These are phyloP conservation scores for Bothrops jararaca DNA, from an alignment of 2,113 vertebrate species.

Conservation along the genomic window DNA sequence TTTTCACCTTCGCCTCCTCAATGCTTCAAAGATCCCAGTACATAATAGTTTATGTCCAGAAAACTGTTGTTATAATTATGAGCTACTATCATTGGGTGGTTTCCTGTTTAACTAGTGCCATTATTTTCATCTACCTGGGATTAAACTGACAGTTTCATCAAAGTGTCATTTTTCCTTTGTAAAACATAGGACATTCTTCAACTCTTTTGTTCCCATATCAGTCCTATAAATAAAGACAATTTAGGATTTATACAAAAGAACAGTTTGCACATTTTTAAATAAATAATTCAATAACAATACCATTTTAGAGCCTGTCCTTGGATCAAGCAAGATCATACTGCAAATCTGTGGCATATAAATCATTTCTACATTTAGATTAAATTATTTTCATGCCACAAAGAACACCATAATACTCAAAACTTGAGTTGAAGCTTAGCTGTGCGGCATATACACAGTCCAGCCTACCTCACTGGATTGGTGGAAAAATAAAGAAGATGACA, in stretches of 20 bases:
- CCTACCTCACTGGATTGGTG: background rate
- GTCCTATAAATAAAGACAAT: background rate
- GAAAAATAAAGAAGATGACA: background rate
- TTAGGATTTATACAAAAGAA: background rate
- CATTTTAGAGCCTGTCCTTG: background rate
- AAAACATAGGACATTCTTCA: background rate
- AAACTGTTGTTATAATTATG: background rate
- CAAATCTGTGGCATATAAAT: background rate
- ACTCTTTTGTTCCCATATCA: background rate
- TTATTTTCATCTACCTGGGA: background rate
- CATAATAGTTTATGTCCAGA: background rate
- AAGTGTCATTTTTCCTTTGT: background rate
- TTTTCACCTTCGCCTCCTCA: too few species aligned
- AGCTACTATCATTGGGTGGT: background rate
- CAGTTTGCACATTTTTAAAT: background rate
- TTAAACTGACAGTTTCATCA: background rate
- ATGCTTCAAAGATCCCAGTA: too few species aligned
- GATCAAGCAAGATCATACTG: background rate
- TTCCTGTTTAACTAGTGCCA: background rate
- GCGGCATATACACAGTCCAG: background rate
- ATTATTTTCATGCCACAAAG: background rate
- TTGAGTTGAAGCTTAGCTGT: background rate
- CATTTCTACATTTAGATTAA: background rate
- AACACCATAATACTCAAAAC: background rate
- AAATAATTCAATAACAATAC: background rate